A percentile compares a stretch with the other conserved stretches of the same genome.
phyloP scores from a whole-genome alignment of 2,888 invertebrate genomes.

The Hemaris fuciformis region DNA sequence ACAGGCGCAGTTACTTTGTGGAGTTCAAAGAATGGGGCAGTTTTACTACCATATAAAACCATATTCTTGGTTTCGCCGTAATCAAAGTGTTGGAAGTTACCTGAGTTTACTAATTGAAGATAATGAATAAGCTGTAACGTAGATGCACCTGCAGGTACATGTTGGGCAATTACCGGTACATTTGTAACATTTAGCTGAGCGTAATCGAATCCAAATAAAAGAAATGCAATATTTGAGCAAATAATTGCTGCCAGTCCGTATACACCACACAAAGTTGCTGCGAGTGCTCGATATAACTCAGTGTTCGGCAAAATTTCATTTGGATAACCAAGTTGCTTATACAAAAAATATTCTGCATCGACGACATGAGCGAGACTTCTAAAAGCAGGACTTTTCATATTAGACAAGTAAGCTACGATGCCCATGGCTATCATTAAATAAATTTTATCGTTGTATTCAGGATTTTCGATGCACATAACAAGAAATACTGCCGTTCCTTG shows the following conservation, averaged over 20 bases:
- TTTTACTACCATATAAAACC: slow-evolving; percentile 70
- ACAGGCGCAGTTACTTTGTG: slow-evolving; percentile 81
- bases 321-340: slow-evolving; percentile 61
- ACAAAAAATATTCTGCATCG: slow-evolving; percentile 36
- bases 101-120: slow-evolving; percentile 82
- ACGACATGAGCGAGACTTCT: slow-evolving; percentile 52
- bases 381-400: slow-evolving; percentile 77
- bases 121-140: slow-evolving; percentile 87
- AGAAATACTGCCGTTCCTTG: slow-evolving; percentile 85
- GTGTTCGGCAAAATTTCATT: slow-evolving; percentile 85
- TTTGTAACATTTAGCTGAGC: slow-evolving; percentile 81
- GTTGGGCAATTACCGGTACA: slow-evolving; percentile 85
- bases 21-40: slow-evolving; percentile 83
- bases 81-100: slow-evolving; percentile 81
- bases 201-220: slow-evolving; percentile 83
- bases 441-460: slow-evolving; percentile 85
- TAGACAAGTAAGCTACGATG: slow-evolving; percentile 84
- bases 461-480: slow-evolving; percentile 83
- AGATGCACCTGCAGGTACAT: slow-evolving; percentile 86
- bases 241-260: slow-evolving; percentile 76
- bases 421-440: slow-evolving; percentile 85
- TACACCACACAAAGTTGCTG: no score
- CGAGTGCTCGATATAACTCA: no score
- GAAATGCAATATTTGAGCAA: slow-evolving; percentile 85
- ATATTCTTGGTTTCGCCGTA: slow-evolving; percentile 77